These are phyloP conservation scores for Asteroscopus sphinx DNA, from an alignment of 2,888 invertebrate species.

Conservation along the genomic window DNA sequence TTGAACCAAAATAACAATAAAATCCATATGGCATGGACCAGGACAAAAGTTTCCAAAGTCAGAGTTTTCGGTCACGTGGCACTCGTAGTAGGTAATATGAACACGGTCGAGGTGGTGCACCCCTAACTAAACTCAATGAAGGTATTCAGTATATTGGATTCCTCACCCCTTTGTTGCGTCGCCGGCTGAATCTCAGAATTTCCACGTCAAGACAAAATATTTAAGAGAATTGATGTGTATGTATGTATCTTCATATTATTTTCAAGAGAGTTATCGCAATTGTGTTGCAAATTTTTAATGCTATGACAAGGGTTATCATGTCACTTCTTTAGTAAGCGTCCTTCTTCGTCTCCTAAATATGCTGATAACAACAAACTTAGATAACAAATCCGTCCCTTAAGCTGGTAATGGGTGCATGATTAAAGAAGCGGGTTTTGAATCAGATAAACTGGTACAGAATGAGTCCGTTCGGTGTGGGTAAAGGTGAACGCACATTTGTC, in stretches of 20 bases:
- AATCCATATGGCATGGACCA: constrained; percentile 5
- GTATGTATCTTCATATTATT: constrained; percentile 16
- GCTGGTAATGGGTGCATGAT: no score
- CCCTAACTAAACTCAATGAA: constrained; percentile 50
- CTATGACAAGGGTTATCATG: no score
- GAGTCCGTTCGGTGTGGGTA: no score
- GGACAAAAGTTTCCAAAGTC: neutral
- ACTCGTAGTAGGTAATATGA: constrained; percentile 26
- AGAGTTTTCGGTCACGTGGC: neutral
- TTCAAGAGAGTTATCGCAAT: neutral
- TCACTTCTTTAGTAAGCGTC: no score
- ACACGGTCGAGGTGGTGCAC: constrained; percentile 32
- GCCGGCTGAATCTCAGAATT: constrained; percentile 32
- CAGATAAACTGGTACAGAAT: no score
- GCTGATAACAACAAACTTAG: no score
- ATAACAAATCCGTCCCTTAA: no score
- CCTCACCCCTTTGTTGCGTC: constrained; percentile 46
- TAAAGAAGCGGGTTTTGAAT: no score
- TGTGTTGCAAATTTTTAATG: neutral
- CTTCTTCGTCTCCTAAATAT: neutral
- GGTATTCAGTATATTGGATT: constrained; percentile 60
- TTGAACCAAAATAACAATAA: neutral
- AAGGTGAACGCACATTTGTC: no score
- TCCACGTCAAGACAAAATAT: constrained; percentile 29
- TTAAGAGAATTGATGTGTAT: constrained; percentile 24